These are phyloP conservation scores for Megaceryle maxima DNA, from an alignment of 2,113 vertebrate species.

Conservation along the genomic window DNA sequence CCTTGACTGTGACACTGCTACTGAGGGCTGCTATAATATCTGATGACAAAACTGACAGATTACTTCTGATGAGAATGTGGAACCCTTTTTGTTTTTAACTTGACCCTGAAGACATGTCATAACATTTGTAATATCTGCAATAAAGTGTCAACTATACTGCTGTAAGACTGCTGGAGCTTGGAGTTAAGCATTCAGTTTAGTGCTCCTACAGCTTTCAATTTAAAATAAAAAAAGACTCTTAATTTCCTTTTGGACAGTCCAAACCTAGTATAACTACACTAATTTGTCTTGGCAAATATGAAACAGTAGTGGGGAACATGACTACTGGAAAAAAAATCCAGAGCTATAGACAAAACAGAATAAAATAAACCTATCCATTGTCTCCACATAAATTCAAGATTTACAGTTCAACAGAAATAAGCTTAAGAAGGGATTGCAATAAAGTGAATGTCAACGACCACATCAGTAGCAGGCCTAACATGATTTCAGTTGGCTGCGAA, in stretches of 20 bases:
- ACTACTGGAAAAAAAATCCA: slow-evolving; percentile 25
- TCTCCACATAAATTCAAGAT: neutral
- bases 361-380: neutral
- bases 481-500: neutral
- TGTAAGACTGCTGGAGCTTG: slow-evolving; percentile 56
- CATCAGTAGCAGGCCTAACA: neutral
- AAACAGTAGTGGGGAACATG: neutral
- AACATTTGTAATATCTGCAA: slow-evolving; percentile 74
- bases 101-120: slow-evolving; percentile 75
- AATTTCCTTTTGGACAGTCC: slow-evolving; percentile 55
- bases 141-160: slow-evolving; percentile 62
- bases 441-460: neutral
- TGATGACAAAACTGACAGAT: slow-evolving; percentile 72
- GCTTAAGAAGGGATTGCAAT: neutral
- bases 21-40: slow-evolving; percentile 66
- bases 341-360: neutral
- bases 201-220: slow-evolving; percentile 61
- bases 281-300: slow-evolving; percentile 32
- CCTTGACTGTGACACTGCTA: slow-evolving; percentile 59
- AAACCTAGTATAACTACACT: neutral
- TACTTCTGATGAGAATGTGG: slow-evolving; percentile 60
- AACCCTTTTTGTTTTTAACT: slow-evolving; percentile 75
- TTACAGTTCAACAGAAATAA: neutral
- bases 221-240: slow-evolving; percentile 40
- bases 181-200: slow-evolving; percentile 65